Conservation (phyloP, 2,113 vertebrate genomes). For the Campylomormyrus tamandua region DNA sequence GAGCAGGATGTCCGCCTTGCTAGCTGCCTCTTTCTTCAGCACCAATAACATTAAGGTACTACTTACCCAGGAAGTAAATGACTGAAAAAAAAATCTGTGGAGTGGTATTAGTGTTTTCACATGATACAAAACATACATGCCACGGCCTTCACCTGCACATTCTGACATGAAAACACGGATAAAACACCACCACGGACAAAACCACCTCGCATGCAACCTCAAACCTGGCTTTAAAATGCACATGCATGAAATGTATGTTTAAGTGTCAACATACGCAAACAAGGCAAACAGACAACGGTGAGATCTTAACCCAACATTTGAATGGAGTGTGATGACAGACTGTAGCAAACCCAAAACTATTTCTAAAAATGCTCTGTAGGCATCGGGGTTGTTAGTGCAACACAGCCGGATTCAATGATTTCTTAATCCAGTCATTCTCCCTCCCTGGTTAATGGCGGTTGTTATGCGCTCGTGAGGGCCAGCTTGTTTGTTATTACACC, state of each 20-base stretch:
- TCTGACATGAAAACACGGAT: neutral
- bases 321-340: neutral
- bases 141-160: neutral
- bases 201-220: neutral
- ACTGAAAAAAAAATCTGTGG: neutral
- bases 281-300: neutral
- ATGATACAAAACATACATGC: neutral
- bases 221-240: neutral
- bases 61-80: neutral
- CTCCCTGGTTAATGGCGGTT: constrained; percentile 48
- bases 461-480: constrained; percentile 46
- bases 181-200: neutral
- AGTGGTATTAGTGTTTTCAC: neutral
- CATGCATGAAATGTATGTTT: neutral
- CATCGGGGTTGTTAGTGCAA: neutral
- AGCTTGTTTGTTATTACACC: constrained; percentile 46
- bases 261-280: neutral
- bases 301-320: neutral
- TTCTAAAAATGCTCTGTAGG: neutral
- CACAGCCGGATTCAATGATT: neutral
- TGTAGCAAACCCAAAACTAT: neutral
- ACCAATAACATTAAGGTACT: neutral
- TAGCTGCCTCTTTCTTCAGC: neutral
- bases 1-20: neutral
- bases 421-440: neutral